Evolutionary conservation across 37 sponge, comb jelly and placozoan genomes (phyloP), one percentile per base, ranked within the genome.

Genomic region (Spongilla lacustris): DNA sequence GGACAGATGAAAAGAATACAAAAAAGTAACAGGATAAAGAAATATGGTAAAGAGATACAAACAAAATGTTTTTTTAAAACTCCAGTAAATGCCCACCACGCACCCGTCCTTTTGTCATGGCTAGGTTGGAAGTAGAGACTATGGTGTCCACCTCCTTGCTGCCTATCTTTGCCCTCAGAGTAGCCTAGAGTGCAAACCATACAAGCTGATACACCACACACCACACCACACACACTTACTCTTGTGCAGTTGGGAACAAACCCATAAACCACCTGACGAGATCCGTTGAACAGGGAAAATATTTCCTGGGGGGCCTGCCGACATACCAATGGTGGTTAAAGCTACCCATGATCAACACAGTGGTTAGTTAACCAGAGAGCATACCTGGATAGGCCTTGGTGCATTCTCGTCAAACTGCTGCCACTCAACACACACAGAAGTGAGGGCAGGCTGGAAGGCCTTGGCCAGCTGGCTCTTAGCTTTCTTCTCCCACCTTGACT

Each of bases 181-280:
- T 89, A 2, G 96, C 98, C 83, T 91, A 24, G 74, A 25, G 36
- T 28, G 79, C 25, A 29, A n/a, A 9, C 33, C n/a, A n/a, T n/a
- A n/a, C n/a, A n/a, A 26, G 11, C 19, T 26, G 76, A 33, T 24
- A 23, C n/a, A n/a, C n/a, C n/a, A n/a, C n/a, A n/a, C n/a, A 34
- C 73, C n/a, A 33, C 13, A 14, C 17, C 11, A 23, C 31, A 27
- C 36, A 41, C 19, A 32, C 46, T 70, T 28, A 91, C 91, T 88
- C 85, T 84, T 74, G 81, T 89, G 82, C 98, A 98, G 88, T 94
- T 68, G 21, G 95, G 92, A 13, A 96, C 98, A 85, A 91, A 98
- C n/a, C 98, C 98, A 70, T 98, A 98, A 85, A 98, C 93, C 58
- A 97, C 97, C 67, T 95, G 95, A 36, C 97, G 76, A 11, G 91